Conservation (phyloP, 2,888 invertebrate genomes). For the Acrobasis repandana region DNA sequence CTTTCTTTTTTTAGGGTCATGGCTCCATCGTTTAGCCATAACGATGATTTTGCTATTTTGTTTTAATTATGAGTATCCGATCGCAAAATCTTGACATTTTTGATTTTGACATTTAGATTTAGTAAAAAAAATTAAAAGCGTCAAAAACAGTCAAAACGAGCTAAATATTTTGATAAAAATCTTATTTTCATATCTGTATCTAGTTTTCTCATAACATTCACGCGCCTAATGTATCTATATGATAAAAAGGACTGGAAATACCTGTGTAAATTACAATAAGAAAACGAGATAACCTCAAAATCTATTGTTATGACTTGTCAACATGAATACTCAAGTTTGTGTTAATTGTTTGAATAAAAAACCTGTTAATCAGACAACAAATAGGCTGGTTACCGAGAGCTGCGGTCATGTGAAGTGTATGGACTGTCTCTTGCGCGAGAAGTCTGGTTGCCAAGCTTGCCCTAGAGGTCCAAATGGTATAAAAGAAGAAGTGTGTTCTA, state of each 20-base stretch:
- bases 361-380: constrained; percentile 78
- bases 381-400: constrained; percentile 86
- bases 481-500: constrained; percentile 35
- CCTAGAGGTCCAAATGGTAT: constrained; percentile 23
- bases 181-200: not conserved
- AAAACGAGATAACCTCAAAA: constrained; percentile 37
- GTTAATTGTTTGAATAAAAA: constrained; percentile 84
- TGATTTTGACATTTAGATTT: constrained; percentile 4
- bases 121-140: constrained; percentile 5
- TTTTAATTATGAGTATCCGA: not conserved
- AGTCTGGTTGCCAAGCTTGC: constrained; percentile 85
- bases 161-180: not conserved
- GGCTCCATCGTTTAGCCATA: too few relatives aligned
- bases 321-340: constrained; percentile 77
- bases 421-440: constrained; percentile 86
- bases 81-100: not conserved
- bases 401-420: constrained; percentile 91
- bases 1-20: too few relatives aligned
- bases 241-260: not conserved
- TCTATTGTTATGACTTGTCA: constrained; percentile 48
- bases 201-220: not conserved
- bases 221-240: not conserved
- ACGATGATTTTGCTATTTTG: not conserved
- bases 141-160: constrained; percentile 6
- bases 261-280: not conserved